Base-by-base conservation (phyloP, 2,888 invertebrate genomes). In the Tridacna crocea region DNA sequence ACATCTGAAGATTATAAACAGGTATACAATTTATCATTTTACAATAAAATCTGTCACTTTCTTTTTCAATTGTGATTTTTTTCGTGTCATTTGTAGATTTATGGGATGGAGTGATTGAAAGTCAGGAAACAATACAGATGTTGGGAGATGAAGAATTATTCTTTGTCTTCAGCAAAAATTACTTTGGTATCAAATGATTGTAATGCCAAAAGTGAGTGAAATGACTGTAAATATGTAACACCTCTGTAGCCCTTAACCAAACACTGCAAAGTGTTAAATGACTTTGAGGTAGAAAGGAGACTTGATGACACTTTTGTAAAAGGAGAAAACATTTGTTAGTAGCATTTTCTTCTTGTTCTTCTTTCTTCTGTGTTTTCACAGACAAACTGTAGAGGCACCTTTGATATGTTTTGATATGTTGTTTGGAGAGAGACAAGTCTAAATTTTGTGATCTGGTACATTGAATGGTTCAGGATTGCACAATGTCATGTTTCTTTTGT, bases 1-100 rank as follows among this genome's bases (percentile, higher is more conserved):
- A 95, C 96, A 8, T 96, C 96, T 79, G 95, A 95, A 36, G 97
- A 97, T 87, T 97, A 97, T 94, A 97, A 97, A 92, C 92, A 93
- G 91, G 95, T 94, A 90, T 85, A 75, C 77, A 82, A 51, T 48
- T 51, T 17, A 72, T 22, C 51, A 19, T n/a, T 36, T 22, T 46
- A 48, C 22, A 55, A 55, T 2, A 55, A 55, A 19, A n/a, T n/a
- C 55, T n/a, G n/a, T 55, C 2, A 55, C n/a, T 55, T 19, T 55
- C 19, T 19, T 55, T 10, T n/a, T 19, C n/a, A 55, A 55, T 55
- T 55, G 2, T 55, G 55, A 19, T 19, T n/a, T n/a, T n/a, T n/a
- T n/a, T n/a, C n/a, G n/a, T n/a, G n/a, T n/a, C 2, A 55, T 55
- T n/a, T 55, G n/a, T 36, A 4, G 2, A 36, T 36, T 36, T 36